A percentile compares a stretch with the other conserved stretches of the same genome.
These are phyloP conservation scores for Sardina pilchardus DNA, from an alignment of 2,113 vertebrate genomes.

Conservation along the genomic window DNA sequence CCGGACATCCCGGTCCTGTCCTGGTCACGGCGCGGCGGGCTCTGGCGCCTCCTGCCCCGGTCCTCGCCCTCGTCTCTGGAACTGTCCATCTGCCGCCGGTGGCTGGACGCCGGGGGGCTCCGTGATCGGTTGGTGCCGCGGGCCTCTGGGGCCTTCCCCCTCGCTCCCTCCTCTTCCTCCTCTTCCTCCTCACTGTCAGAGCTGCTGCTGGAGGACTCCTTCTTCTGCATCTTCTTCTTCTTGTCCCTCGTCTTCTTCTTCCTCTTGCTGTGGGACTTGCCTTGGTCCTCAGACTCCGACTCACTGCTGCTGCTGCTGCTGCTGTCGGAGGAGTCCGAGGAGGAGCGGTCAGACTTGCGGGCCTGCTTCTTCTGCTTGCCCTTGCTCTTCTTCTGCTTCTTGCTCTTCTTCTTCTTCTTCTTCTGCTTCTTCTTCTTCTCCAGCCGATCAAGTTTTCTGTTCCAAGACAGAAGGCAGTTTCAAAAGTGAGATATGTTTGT, in stretches of 20 bases:
- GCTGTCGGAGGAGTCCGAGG: conserved; percentile 54
- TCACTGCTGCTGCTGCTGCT: conserved; percentile 71
- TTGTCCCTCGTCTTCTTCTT: background rate
- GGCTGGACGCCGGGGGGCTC: conserved; percentile 42
- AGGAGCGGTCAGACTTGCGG: conserved; percentile 59
- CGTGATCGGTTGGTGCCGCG: conserved; percentile 68
- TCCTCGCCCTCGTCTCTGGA: background rate
- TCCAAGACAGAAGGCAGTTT: conserved; percentile 28
- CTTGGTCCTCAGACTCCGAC: conserved; percentile 74
- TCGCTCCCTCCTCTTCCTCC: conserved; percentile 68
- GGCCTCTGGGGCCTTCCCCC: conserved; percentile 68
- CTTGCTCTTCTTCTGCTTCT: conserved; percentile 84
- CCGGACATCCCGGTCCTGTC: background rate
- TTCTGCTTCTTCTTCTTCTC: conserved; percentile 88
- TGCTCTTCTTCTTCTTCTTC: conserved; percentile 68
- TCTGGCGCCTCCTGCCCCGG: background rate
- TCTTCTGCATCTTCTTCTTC: conserved; percentile 67
- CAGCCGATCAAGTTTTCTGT: conserved; percentile 92
- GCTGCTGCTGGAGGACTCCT: conserved; percentile 74
- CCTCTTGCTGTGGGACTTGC: conserved; percentile 47
- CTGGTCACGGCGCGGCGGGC: background rate
- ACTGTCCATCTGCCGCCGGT: background rate
- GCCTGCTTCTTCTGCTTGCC: conserved; percentile 77
- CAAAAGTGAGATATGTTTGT: background rate
- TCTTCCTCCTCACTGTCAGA: conserved; percentile 71